Percentiles rank a stretch among this genome's conserved stretches.
phyloP scores from a whole-genome alignment of 1,140 invertebrate genomes.

The Sycobia sp. region DNA sequence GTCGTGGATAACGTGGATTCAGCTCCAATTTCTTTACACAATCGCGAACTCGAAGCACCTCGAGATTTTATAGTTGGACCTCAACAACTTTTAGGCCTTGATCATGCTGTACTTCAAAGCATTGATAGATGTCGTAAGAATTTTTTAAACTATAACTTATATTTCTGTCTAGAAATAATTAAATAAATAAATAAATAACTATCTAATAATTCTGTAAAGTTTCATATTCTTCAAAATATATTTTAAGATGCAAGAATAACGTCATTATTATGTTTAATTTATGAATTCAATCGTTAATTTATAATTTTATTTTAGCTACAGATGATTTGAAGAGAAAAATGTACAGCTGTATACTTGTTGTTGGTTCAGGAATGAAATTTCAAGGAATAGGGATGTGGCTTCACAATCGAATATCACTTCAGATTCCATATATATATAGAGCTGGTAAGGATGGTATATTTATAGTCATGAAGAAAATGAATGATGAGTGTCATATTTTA shows the following conservation, averaged over 20 bases:
- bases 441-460: slow-evolving; percentile 66
- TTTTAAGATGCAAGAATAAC: too few relatives aligned
- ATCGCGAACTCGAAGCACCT: slow-evolving; percentile 58
- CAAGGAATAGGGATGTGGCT: slow-evolving; percentile 86
- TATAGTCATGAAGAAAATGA: too few relatives aligned
- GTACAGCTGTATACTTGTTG: slow-evolving; percentile 90
- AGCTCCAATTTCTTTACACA: slow-evolving; percentile 55
- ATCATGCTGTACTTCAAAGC: slow-evolving; percentile 88
- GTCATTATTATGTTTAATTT: background rate
- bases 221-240: slow-evolving; percentile 7
- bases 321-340: slow-evolving; percentile 93
- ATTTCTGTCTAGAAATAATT: too few relatives aligned
- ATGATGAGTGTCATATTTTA: background rate
- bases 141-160: slow-evolving; percentile 6
- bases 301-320: slow-evolving; percentile 58
- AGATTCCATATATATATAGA: slow-evolving; percentile 80
- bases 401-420: slow-evolving; percentile 81
- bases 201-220: slow-evolving; percentile 1
- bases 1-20: slow-evolving; percentile 79
- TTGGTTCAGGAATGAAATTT: slow-evolving; percentile 90
- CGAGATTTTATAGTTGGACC: slow-evolving; percentile 71
- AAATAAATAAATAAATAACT: too few relatives aligned
- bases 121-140: slow-evolving; percentile 84
- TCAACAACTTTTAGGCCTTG: slow-evolving; percentile 82
- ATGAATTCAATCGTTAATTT: background rate